Percentiles rank a stretch among this genome's conserved stretches.
These are phyloP conservation scores for Drosophila algonquin DNA, from an alignment of 2,888 invertebrate genomes.

Conservation along the genomic window DNA sequence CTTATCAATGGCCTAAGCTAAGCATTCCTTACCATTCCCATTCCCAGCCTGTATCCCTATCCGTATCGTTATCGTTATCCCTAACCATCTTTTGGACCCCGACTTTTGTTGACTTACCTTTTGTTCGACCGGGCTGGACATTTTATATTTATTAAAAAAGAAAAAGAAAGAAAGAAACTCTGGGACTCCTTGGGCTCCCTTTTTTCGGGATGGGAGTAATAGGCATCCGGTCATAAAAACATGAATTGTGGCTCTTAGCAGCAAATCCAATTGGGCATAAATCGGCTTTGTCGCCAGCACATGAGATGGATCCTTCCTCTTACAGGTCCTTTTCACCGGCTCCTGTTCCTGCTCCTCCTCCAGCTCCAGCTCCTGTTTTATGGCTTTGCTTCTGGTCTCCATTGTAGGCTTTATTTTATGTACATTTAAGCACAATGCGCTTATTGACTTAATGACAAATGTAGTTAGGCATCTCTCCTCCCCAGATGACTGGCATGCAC, in stretches of 20 bases:
- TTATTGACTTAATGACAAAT: slow-evolving; percentile 79
- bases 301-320: slow-evolving; percentile 50
- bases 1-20: slow-evolving; percentile 62
- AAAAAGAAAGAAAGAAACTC: slow-evolving; percentile 41
- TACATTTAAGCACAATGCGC: slow-evolving; percentile 78
- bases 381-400: slow-evolving; percentile 36
- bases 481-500: slow-evolving; percentile 26
- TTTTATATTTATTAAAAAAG: slow-evolving; percentile 77
- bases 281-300: slow-evolving; percentile 74
- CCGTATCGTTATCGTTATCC: slow-evolving; percentile 3
- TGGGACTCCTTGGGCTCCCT: slow-evolving; percentile 6
- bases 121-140: slow-evolving; percentile 50
- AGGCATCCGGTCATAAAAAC: slow-evolving; percentile 79
- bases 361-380: slow-evolving; percentile 23
- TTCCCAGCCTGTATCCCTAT: slow-evolving; percentile 2
- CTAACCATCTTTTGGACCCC: neutral
- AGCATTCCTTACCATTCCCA: slow-evolving; percentile 48
- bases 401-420: slow-evolving; percentile 72
- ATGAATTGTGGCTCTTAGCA: slow-evolving; percentile 79
- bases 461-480: slow-evolving; percentile 62
- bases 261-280: slow-evolving; percentile 79
- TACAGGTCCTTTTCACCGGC: slow-evolving; percentile 1
- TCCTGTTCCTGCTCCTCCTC: neutral
- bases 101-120: slow-evolving; percentile 54
- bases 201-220: slow-evolving; percentile 51